These are phyloP conservation scores for Drosophila fungiperda DNA, from an alignment of 2,888 invertebrate species.

Conservation along the genomic window DNA sequence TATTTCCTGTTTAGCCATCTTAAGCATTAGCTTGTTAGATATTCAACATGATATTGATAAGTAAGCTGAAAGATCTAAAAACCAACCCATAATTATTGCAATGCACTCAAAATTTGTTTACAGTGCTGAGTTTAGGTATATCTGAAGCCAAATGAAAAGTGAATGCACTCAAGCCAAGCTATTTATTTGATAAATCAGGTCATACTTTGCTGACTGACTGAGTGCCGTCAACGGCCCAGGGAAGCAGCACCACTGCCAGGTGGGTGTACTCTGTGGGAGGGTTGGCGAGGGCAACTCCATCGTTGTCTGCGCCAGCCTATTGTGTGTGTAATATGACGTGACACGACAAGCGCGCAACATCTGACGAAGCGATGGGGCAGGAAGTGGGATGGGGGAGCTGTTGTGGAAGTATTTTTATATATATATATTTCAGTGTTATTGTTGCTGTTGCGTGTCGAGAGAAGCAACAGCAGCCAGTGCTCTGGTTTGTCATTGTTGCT, in stretches of 20 bases:
- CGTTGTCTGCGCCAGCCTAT: constrained; percentile 33
- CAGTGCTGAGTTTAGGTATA: constrained; percentile 40
- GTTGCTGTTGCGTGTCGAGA: constrained; percentile 63
- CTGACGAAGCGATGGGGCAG: constrained; percentile 10
- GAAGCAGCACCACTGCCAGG: constrained; percentile 2
- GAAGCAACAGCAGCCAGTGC: constrained; percentile 13
- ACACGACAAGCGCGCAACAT: constrained; percentile 63
- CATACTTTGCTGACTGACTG: constrained; percentile 65
- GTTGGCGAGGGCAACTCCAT: constrained; percentile 15
- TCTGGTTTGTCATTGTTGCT: constrained; percentile 37
- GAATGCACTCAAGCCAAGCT: constrained; percentile 73
- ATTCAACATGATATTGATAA: not conserved
- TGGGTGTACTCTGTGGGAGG: not conserved
- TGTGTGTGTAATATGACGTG: constrained; percentile 77
- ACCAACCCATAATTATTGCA: not conserved
- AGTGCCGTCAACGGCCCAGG: constrained; percentile 39
- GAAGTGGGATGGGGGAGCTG: not conserved
- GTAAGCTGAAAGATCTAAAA: not conserved
- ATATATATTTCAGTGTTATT: not conserved
- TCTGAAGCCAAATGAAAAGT: constrained; percentile 62
- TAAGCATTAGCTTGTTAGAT: not conserved
- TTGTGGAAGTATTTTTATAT: constrained; percentile 15
- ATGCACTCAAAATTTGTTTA: constrained; percentile 23
- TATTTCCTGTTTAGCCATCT: not conserved
- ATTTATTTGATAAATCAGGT: constrained; percentile 79